These are phyloP conservation scores for Theonella swinhoei DNA, from an alignment of 37 sponge, comb jelly and placozoan genomes.

Conservation along the genomic window DNA sequence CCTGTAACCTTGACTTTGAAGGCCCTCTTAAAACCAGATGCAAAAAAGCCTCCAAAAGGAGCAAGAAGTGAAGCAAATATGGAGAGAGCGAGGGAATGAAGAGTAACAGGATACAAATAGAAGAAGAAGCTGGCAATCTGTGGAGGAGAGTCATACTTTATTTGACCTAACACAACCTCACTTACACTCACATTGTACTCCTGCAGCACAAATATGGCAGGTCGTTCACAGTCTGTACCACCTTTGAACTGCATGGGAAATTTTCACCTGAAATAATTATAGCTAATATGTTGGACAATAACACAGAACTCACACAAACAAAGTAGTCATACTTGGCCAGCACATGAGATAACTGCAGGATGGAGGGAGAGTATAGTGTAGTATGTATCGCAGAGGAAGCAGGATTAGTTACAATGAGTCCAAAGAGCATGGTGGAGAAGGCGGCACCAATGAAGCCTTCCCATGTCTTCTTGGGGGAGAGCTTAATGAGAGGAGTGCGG, in stretches of 20 bases:
- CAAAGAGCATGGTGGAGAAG: slow-evolving; percentile 84
- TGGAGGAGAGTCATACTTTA: no score
- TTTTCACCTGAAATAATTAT: no score
- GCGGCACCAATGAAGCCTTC: slow-evolving; percentile 96
- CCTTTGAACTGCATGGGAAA: slow-evolving; percentile 17
- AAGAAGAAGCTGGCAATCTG: slow-evolving; percentile 34
- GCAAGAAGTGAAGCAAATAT: slow-evolving; percentile 96
- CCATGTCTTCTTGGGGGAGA: slow-evolving; percentile 99
- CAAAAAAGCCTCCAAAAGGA: slow-evolving; percentile 99
- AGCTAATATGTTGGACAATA: not conserved
- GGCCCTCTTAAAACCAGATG: slow-evolving; percentile 97
- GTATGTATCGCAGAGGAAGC: not conserved
- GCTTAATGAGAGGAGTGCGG: slow-evolving; percentile 87
- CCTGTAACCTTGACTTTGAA: slow-evolving; percentile 87
- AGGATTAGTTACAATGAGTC: slow-evolving; percentile 58
- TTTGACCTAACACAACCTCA: not conserved
- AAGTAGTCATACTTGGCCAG: slow-evolving; percentile 74
- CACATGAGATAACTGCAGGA: slow-evolving; percentile 64
- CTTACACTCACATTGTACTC: slow-evolving; percentile 29
- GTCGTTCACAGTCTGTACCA: slow-evolving; percentile 11
- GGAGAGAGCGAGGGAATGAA: slow-evolving; percentile 89
- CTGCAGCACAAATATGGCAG: slow-evolving; percentile 12
- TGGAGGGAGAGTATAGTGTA: not conserved
- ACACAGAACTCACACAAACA: slow-evolving; percentile 69
- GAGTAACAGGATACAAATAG: slow-evolving; percentile 71